Evolutionary conservation across 2,888 invertebrate species (phyloP).

Genomic region (Dicyrtomina minuta): DNA sequence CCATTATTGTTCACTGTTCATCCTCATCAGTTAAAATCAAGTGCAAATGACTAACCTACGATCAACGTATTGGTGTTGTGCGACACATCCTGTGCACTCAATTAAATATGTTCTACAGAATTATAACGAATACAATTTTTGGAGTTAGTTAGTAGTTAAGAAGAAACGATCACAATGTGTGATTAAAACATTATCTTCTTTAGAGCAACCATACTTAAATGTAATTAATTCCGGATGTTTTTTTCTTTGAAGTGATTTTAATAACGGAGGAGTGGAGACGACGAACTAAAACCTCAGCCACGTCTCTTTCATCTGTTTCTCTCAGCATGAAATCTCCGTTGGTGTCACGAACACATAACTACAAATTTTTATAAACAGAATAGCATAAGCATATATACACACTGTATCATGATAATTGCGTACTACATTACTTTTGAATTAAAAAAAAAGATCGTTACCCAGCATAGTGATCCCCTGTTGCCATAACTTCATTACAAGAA

Average conservation of each 20-base stretch:
- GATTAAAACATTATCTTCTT: conserved; percentile 47
- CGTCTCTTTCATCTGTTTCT: conserved; percentile 59
- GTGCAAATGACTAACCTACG: too few species aligned
- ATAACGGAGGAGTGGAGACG: conserved; percentile 88
- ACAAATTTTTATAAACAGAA: conserved; percentile 58
- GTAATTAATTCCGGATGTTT: conserved; percentile 94
- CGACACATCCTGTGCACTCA: too few species aligned
- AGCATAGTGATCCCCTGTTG: conserved; percentile 83
- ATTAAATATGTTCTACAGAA: too few species aligned
- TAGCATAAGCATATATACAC: neutral
- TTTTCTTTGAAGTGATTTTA: conserved; percentile 95
- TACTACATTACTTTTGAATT: neutral
- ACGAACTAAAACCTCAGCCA: conserved; percentile 78
- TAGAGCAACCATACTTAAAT: conserved; percentile 78
- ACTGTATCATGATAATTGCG: neutral
- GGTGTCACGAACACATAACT: conserved; percentile 77
- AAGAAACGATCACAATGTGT: conserved; percentile 52
- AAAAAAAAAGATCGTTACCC: conserved; percentile 57
- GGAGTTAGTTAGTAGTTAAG: conserved; percentile 46
- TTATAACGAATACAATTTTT: conserved; percentile 23
- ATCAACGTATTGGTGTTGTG: too few species aligned
- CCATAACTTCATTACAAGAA: conserved; percentile 87
- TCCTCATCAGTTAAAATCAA: too few species aligned
- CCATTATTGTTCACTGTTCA: too few species aligned
- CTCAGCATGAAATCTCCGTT: conserved; percentile 83